These are phyloP conservation scores for Equus quagga DNA, from an alignment of 2,113 vertebrate species.

Conservation along the genomic window DNA sequence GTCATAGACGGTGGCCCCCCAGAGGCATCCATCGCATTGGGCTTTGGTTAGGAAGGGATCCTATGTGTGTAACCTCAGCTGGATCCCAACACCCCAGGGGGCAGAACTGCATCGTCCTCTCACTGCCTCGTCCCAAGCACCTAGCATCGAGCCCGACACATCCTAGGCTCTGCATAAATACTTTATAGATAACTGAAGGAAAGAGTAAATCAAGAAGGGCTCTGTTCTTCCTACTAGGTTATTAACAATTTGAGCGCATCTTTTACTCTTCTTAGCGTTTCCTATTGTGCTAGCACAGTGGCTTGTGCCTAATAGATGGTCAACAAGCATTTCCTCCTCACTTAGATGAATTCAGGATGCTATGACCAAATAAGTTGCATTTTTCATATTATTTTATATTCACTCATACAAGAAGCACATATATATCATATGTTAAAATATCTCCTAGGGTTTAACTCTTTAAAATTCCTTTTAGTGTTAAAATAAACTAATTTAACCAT, in stretches of 20 bases:
- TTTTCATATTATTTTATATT: background rate
- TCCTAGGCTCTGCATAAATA: background rate
- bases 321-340: background rate
- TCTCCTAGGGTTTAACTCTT: background rate
- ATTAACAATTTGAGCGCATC: background rate
- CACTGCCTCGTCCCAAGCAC: background rate
- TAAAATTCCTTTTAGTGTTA: background rate
- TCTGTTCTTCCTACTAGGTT: background rate
- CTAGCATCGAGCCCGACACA: background rate
- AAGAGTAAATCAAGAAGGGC: background rate
- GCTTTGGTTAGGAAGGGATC: background rate
- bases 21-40: background rate
- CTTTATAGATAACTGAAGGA: background rate
- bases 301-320: background rate
- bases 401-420: background rate
- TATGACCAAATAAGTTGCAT: background rate
- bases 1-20: fast-evolving
- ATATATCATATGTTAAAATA: background rate
- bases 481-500: background rate
- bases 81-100: background rate
- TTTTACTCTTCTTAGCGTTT: background rate
- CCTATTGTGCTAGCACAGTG: background rate
- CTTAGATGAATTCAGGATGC: background rate
- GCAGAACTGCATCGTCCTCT: background rate
- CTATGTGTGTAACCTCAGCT: background rate